phyloP scores from a whole-genome alignment of 2,113 vertebrate species.

The Perccottus glenii region DNA sequence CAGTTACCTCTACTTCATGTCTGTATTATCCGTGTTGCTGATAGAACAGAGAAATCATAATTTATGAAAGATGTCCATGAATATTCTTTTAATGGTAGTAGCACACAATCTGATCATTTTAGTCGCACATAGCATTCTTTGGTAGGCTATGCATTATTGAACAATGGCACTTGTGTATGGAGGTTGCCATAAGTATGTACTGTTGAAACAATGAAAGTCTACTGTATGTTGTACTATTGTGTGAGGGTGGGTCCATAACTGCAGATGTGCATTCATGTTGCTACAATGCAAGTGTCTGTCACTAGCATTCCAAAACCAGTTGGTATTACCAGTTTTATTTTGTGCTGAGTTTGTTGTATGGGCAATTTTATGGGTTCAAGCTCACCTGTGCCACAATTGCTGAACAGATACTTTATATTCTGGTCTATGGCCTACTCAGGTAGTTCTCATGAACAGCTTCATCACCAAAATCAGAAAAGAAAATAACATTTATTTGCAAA shows the following conservation, averaged over 20 bases:
- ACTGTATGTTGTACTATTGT: background rate
- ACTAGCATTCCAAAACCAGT: background rate
- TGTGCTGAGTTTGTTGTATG: background rate
- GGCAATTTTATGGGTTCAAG: background rate
- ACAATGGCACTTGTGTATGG: background rate
- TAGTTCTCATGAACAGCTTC: slow-evolving; percentile 21
- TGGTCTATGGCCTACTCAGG: slow-evolving; percentile 26
- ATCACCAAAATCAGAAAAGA: background rate
- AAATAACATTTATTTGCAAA: slow-evolving; percentile 4
- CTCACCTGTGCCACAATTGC: slow-evolving; percentile 30
- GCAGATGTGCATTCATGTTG: background rate
- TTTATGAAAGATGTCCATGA: slow-evolving; percentile 5
- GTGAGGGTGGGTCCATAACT: background rate
- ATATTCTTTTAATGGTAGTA: slow-evolving; percentile 8
- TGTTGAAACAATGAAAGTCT: slow-evolving; percentile 7
- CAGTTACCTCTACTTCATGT: slow-evolving; percentile 49
- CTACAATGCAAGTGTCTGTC: background rate
- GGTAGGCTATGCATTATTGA: background rate
- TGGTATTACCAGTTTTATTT: slow-evolving; percentile 18
- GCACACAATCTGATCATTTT: background rate
- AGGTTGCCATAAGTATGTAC: slow-evolving; percentile 7
- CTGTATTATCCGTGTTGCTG: slow-evolving; percentile 9
- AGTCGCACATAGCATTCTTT: no score
- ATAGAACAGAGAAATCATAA: slow-evolving; percentile 2
- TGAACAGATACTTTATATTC: slow-evolving; percentile 5